Conservation (phyloP, 1,140 invertebrate species). For the Diprion similis region DNA sequence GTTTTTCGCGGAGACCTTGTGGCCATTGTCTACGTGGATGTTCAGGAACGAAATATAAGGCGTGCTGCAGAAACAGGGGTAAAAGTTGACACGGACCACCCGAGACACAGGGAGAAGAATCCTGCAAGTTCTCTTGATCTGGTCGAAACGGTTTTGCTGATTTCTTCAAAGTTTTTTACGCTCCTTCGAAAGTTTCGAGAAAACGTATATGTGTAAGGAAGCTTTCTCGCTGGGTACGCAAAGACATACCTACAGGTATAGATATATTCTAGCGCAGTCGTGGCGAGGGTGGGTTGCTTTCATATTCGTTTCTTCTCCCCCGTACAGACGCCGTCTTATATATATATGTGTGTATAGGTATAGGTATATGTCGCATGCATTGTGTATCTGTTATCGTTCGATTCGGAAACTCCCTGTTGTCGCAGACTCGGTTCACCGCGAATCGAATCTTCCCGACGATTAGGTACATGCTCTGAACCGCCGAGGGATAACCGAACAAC, state of each 20-base stretch:
- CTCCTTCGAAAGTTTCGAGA: neutral
- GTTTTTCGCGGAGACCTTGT: no score
- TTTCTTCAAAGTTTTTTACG: neutral
- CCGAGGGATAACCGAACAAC: neutral
- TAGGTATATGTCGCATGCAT: no score
- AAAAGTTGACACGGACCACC: neutral
- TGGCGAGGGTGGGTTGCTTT: neutral
- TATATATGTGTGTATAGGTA: no score
- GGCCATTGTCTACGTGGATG: no score
- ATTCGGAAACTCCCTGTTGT: constrained; percentile 1
- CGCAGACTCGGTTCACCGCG: neutral
- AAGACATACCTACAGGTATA: neutral
- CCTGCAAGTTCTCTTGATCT: neutral
- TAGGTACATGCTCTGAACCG: neutral
- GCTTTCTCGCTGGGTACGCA: neutral
- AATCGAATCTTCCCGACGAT: constrained; percentile 3
- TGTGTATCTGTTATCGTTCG: neutral
- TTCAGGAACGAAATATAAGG: no score
- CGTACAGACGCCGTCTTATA: no score
- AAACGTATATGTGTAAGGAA: neutral
- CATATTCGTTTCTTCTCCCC: constrained; percentile 2
- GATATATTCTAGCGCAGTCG: no score
- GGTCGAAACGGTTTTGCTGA: constrained; percentile 1
- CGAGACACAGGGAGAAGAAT: neutral
- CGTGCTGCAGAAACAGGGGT: neutral